phyloP scores from a whole-genome alignment of 1,140 invertebrate species.

The Procambarus virginalis region DNA sequence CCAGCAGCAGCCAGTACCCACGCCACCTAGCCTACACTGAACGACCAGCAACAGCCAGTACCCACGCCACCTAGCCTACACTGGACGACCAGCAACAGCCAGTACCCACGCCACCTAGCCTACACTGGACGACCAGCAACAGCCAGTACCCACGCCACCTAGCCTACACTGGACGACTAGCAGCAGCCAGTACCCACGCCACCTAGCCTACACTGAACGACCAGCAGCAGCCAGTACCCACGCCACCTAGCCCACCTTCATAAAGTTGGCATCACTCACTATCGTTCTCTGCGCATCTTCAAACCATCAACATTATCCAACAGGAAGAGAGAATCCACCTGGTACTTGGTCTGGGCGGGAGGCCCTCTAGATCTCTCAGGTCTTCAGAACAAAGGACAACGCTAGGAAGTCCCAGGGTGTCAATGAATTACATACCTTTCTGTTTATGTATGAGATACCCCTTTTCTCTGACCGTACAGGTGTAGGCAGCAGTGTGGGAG shows the following conservation, averaged over 20 bases:
- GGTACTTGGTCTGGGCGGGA: neutral
- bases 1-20: neutral
- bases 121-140: no score
- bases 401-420: neutral
- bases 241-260: no score
- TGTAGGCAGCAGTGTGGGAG: neutral
- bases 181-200: no score
- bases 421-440: constrained; percentile 23
- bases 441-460: constrained; percentile 4
- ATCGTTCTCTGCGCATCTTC: neutral
- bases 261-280: neutral
- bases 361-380: neutral
- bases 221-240: no score
- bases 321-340: neutral
- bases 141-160: no score
- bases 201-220: no score
- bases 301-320: neutral
- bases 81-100: no score
- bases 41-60: no score
- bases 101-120: no score
- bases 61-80: no score
- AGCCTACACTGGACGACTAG: no score
- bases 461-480: neutral
- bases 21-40: no score
- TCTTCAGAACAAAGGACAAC: neutral